phyloP scores from a whole-genome alignment of 2,888 invertebrate genomes.

The Catotricha subobsoleta region DNA sequence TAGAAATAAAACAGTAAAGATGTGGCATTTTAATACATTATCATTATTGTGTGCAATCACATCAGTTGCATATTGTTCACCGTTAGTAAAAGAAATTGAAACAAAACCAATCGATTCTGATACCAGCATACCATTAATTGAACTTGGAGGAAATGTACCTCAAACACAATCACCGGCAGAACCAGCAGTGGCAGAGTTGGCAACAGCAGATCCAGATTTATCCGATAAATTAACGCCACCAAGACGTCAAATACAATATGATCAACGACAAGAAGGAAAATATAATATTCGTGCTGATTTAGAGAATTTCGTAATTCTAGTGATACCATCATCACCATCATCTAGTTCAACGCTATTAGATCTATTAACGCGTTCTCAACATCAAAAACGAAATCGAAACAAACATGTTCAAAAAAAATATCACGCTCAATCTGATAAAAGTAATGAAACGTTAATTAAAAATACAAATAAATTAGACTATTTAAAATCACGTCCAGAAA shows the following conservation, averaged over 20 bases:
- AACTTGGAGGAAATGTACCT: no score
- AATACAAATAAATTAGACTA: conserved; percentile 2
- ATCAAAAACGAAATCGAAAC: not conserved
- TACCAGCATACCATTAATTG: no score
- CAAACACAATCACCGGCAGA: conserved; percentile 2
- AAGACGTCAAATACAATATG: conserved; percentile 21
- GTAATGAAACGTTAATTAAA: conserved; percentile 2
- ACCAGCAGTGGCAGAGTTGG: conserved; percentile 10
- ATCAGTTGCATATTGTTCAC: conserved; percentile 6
- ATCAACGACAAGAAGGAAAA: conserved; percentile 63
- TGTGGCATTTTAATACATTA: no score
- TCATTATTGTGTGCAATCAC: not conserved
- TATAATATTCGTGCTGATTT: conserved; percentile 54
- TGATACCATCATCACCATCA: conserved; percentile 35
- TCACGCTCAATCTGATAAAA: not conserved
- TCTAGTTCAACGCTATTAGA: conserved; percentile 21
- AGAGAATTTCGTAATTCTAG: conserved; percentile 51
- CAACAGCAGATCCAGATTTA: conserved; percentile 9
- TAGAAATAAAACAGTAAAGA: no score
- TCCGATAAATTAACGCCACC: conserved; percentile 12
- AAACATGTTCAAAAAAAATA: conserved; percentile 5
- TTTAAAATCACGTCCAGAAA: not conserved
- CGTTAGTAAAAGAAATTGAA: not conserved
- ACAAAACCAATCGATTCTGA: no score
- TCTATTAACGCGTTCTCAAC: conserved; percentile 13